Evolutionary conservation across 2,113 vertebrate genomes (phyloP).

Genomic region (Cairina moschata): DNA sequence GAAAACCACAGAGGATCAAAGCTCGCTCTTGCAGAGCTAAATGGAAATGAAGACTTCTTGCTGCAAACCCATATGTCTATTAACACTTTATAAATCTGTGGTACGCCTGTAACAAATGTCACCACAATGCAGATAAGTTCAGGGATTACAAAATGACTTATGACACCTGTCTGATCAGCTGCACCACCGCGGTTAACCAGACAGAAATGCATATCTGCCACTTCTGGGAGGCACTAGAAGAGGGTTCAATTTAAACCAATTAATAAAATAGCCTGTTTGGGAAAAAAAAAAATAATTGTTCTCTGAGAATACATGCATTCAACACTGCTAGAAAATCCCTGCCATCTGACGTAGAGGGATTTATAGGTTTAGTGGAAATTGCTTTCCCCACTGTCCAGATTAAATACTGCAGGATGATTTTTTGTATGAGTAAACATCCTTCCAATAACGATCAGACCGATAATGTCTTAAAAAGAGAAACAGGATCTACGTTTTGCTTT

Average conservation of each 20-base stretch:
- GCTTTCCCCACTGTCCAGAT: conserved; percentile 87
- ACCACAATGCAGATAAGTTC: background rate
- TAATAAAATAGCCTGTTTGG: conserved; percentile 51
- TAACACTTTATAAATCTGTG: background rate
- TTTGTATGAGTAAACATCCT: conserved; percentile 78
- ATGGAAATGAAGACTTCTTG: background rate
- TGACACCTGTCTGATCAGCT: background rate
- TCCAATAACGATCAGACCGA: conserved; percentile 75
- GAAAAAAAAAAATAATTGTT: conserved; percentile 48
- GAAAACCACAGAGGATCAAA: background rate
- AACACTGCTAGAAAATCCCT: conserved; percentile 83
- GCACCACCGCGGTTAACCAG: background rate
- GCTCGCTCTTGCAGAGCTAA: background rate
- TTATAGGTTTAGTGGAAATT: conserved; percentile 90
- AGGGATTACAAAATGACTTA: background rate
- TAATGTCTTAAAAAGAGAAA: conserved; percentile 78
- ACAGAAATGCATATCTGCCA: background rate
- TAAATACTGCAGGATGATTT: conserved; percentile 81
- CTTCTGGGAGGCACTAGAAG: background rate
- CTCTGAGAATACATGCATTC: conserved; percentile 68
- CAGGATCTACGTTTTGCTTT: conserved; percentile 54
- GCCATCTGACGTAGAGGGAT: conserved; percentile 88
- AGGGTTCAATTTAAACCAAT: conserved; percentile 55
- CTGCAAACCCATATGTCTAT: background rate
- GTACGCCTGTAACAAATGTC: background rate